Evolutionary conservation across 2,113 vertebrate genomes (phyloP), one percentile per base, ranked within the genome.

Genomic region (Cichladusa arquata): DNA sequence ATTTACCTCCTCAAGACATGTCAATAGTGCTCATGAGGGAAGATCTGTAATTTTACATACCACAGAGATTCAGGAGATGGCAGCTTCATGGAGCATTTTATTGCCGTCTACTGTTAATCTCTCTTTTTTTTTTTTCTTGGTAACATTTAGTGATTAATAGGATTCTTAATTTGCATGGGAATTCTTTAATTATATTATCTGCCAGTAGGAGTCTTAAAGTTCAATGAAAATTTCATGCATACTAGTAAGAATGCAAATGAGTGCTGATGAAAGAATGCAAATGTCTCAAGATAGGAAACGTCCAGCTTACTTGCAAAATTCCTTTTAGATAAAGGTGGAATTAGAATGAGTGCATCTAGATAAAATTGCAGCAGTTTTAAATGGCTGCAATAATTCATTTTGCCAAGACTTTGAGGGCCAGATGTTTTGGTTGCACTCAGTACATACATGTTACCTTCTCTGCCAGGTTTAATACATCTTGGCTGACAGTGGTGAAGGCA

Each of bases 181-280:
- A 45, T 45, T 45, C 44, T 45, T 45, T 20, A 45, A 20, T 45
- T 45, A 7, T 45, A 96, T 98, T 98, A 98, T 98, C 96, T 98
- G 98, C 98, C 97, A 98, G 97, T 98, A 98, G 98, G 97, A 98
- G 95, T 98, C 98, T 98, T 98, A 98, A 98, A 98, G 98, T 99
- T 99, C 98, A 98, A 69, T 96, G 92, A 97, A 98, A 98, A 98
- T 98, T 98, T 98, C 98, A 98, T 99, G 98, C 98, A 98, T 98
- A 97, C 98, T 98, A 98, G 98, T 99, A 96, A 98, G 98, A 97
- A 98, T 98, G 98, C 97, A 98, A 97, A 99, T 98, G 96, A 98
- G 93, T 77, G 74, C 88, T 98, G 96, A 95, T 98, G 96, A 98
- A 98, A 98, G 95, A 97, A 97, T 96, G 86, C 26, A 7, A 94